Conservation (phyloP, 2,888 invertebrate genomes). For the Fragum fragum region DNA sequence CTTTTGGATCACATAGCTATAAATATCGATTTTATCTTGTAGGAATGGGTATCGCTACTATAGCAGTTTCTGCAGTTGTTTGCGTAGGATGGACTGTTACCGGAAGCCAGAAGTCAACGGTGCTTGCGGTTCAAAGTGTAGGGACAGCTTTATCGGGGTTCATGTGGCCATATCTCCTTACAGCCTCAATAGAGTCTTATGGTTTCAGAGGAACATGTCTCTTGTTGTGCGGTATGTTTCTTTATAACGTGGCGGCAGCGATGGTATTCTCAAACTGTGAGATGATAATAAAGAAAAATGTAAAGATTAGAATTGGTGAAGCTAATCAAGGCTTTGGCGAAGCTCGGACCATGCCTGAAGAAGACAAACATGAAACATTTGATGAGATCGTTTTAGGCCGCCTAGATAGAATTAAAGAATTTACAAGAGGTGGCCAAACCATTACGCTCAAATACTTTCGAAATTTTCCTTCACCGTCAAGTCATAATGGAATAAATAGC, state of each 20-base stretch:
- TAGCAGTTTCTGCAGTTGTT: neutral
- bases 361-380: neutral
- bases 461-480: too few species aligned
- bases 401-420: too few species aligned
- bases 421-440: too few species aligned
- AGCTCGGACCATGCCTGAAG: neutral
- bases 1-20: too few species aligned
- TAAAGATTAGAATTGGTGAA: neutral
- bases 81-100: neutral
- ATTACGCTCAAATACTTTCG: too few species aligned
- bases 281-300: neutral
- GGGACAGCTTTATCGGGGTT: constrained; percentile 4
- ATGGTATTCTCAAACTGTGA: constrained; percentile 3
- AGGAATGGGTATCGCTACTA: constrained; percentile 19
- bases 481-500: too few species aligned
- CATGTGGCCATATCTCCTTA: neutral
- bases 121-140: constrained; percentile 2
- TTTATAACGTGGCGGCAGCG: neutral
- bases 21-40: neutral
- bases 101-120: neutral
- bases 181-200: neutral
- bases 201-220: constrained; percentile 25
- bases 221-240: constrained; percentile 12
- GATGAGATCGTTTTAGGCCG: too few species aligned
- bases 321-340: neutral